These are phyloP conservation scores for Dione vanillae DNA, from an alignment of 2,888 invertebrate species.

Conservation along the genomic window DNA sequence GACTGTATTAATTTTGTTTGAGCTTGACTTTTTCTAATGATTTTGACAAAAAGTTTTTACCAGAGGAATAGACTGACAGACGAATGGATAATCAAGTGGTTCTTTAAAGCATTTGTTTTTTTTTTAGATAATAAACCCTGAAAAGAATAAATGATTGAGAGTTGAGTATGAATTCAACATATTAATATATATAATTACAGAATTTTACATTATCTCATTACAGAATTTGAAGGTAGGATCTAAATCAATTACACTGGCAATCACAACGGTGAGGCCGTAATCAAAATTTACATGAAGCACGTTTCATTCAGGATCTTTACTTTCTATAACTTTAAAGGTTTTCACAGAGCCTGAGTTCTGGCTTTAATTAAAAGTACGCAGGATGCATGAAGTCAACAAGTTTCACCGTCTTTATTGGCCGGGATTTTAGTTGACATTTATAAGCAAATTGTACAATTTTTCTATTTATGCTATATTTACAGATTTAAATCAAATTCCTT, in stretches of 20 bases:
- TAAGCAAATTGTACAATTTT: conserved; percentile 10
- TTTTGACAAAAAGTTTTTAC: too few species aligned
- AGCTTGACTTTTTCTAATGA: too few species aligned
- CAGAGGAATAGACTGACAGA: too few species aligned
- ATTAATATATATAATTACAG: too few species aligned
- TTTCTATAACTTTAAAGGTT: conserved; percentile 22
- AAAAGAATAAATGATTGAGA: too few species aligned
- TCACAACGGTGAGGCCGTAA: not conserved
- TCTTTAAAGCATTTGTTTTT: too few species aligned
- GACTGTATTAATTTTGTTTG: too few species aligned
- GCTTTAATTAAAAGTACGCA: conserved; percentile 30
- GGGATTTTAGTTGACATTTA: conserved; percentile 23
- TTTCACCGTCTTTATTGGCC: conserved; percentile 9
- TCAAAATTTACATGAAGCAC: not conserved
- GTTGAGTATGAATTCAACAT: too few species aligned
- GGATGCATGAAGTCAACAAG: conserved; percentile 19
- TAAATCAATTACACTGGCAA: not conserved
- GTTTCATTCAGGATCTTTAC: not conserved
- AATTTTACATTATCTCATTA: not conserved
- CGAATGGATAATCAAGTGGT: too few species aligned
- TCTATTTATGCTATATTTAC: not conserved
- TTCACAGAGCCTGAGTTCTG: not conserved
- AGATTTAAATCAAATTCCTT: not conserved
- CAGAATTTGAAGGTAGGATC: not conserved
- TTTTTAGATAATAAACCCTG: too few species aligned